Percentiles rank a stretch among this genome's conserved stretches.
Conservation (phyloP, 1,140 invertebrate genomes). For the Bombus consobrinus region DNA sequence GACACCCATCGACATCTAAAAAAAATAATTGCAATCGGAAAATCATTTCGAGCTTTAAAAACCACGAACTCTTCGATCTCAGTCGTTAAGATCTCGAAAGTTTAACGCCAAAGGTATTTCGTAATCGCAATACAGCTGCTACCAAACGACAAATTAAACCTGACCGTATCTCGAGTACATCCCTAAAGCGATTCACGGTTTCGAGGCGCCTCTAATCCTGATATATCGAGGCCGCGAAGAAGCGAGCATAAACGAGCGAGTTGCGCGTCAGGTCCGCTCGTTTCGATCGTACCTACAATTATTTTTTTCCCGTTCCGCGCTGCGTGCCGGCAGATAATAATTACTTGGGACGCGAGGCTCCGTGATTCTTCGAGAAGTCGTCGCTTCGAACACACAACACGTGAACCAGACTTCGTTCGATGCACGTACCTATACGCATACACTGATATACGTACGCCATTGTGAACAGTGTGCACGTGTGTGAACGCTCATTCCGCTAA, state of each 20-base stretch:
- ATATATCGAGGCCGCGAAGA: slow-evolving; percentile 7
- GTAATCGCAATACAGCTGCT: not conserved
- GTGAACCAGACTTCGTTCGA: slow-evolving; percentile 5
- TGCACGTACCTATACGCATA: not conserved
- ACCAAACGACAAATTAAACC: not conserved
- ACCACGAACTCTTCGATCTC: no score
- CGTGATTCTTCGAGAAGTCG: slow-evolving; percentile 50
- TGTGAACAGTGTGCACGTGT: slow-evolving; percentile 8
- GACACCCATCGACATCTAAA: no score
- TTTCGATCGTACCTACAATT: slow-evolving; percentile 24
- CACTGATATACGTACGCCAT: not conserved
- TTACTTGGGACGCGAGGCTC: slow-evolving; percentile 35
- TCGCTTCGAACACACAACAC: not conserved
- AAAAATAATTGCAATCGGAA: no score
- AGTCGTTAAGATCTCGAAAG: no score
- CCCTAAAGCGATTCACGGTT: not conserved
- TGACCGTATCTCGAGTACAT: no score
- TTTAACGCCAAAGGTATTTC: no score
- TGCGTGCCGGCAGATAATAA: slow-evolving; percentile 49
- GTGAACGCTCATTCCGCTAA: slow-evolving; percentile 62
- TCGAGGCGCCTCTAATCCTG: slow-evolving; percentile 7
- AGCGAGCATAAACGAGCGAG: slow-evolving; percentile 9
- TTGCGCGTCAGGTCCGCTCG: not conserved
- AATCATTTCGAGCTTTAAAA: no score
- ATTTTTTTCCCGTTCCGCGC: slow-evolving; percentile 24